phyloP scores from a whole-genome alignment of 2,888 invertebrate genomes.

The Lochmaea capreae region DNA sequence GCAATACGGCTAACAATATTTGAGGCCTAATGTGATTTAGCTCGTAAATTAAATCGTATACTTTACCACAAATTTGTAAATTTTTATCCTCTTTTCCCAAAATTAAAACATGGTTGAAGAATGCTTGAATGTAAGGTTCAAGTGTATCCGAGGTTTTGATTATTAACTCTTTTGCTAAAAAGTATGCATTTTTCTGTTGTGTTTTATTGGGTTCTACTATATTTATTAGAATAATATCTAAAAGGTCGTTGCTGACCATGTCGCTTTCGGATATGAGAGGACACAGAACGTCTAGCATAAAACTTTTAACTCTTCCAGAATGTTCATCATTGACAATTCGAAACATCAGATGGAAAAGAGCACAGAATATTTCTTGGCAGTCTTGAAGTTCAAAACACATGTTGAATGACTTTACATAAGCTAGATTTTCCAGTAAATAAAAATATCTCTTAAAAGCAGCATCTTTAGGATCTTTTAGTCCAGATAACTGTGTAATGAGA shows the following conservation, averaged over 20 bases:
- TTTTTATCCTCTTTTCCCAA: constrained; percentile 88
- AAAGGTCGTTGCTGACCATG: constrained; percentile 91
- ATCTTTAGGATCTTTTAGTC: constrained; percentile 95
- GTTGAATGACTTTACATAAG: constrained; percentile 98
- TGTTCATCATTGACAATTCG: constrained; percentile 97
- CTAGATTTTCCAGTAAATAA: constrained; percentile 95
- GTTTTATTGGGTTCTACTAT: constrained; percentile 94
- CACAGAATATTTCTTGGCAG: constrained; percentile 96
- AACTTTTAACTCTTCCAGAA: constrained; percentile 94
- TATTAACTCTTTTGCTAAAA: constrained; percentile 91
- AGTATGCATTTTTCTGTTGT: constrained; percentile 89
- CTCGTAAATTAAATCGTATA: constrained; percentile 97
- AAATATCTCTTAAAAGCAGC: constrained; percentile 98
- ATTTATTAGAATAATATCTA: constrained; percentile 93
- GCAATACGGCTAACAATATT: constrained; percentile 87
- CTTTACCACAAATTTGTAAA: constrained; percentile 82
- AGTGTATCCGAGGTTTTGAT: constrained; percentile 91
- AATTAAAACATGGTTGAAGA: constrained; percentile 95
- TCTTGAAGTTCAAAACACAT: constrained; percentile 99
- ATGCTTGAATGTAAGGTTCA: constrained; percentile 96
- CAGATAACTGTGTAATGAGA: constrained; percentile 92
- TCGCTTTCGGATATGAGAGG: constrained; percentile 96
- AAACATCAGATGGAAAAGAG: constrained; percentile 93
- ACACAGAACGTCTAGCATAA: constrained; percentile 95
- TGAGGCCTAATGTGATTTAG: constrained; percentile 92